Conservation (phyloP, 2,888 invertebrate genomes). For the Candidula unifasciata region DNA sequence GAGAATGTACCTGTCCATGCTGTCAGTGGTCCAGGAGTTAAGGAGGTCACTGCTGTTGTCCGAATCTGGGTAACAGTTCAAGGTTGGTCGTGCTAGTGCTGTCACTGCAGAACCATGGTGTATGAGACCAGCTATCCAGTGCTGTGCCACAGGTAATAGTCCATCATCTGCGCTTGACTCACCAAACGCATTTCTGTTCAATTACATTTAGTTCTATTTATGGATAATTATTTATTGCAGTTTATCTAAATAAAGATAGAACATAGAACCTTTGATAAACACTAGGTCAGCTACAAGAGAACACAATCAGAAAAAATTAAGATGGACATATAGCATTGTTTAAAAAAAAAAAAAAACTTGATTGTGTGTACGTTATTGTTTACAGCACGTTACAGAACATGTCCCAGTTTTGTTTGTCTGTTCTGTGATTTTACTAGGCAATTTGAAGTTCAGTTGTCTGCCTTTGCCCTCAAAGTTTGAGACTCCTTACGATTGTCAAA, state of each 20-base stretch:
- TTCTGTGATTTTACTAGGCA: too few relatives aligned
- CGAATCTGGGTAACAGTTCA: constrained; percentile 36
- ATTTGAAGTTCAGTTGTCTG: too few relatives aligned
- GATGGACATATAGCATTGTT: too few relatives aligned
- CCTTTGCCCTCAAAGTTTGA: too few relatives aligned
- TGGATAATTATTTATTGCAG: too few relatives aligned
- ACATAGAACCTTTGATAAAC: not conserved
- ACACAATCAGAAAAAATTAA: not conserved
- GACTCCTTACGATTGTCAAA: too few relatives aligned
- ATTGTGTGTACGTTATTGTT: too few relatives aligned
- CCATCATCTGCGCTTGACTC: not conserved
- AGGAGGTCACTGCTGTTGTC: not conserved
- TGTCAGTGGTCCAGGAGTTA: constrained; percentile 15
- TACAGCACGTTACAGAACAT: too few relatives aligned
- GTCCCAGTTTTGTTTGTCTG: too few relatives aligned
- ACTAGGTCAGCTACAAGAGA: not conserved
- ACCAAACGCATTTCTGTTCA: constrained; percentile 12
- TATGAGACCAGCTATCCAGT: constrained; percentile 34
- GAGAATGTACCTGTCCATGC: constrained; percentile 7
- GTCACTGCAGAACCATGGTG: constrained; percentile 1
- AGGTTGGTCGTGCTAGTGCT: constrained; percentile 36
- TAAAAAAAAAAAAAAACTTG: too few relatives aligned
- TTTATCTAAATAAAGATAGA: not conserved
- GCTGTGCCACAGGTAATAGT: constrained; percentile 11
- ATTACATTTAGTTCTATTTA: too few relatives aligned